Evolutionary conservation across 2,888 invertebrate genomes (phyloP), one percentile per base, ranked within the genome.

Genomic region (Polymixis lichenea): DNA sequence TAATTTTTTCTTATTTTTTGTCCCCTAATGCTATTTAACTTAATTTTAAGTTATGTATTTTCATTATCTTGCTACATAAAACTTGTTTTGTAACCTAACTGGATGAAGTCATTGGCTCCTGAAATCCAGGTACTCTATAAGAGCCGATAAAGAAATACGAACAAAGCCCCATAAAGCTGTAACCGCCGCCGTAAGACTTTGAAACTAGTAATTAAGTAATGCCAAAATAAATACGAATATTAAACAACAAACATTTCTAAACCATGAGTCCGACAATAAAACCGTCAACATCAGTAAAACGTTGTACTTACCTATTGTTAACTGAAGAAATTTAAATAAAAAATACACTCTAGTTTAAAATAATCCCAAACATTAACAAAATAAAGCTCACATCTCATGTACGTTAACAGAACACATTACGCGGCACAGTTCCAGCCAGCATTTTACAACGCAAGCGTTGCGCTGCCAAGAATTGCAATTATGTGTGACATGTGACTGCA

Each of bases 381-480:
- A 68, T 80, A 64, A 68, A 78, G n/a, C 2, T 60, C 22, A 38
- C 67, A 68, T 78, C 25, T 61, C 64, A 72, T 72, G 68, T 49
- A 73, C 73, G 64, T 49, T 17, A 72, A 84, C 80, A 67, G 62
- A 78, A 49, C 51, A 78, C 53, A 75, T 76, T 75, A 73, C n/a
- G 69, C 25, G 62, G 71, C 75, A 84, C 71, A 66, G 76, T 82
- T 60, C 72, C 60, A 65, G 64, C 68, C 75, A 75, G 73, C 78
- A 75, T 87, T 87, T 84, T 87, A 72, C 77, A 71, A 51, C 75
- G 78, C 77, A 22, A 77, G 75, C 75, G 69, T 61, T 8, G 56
- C 75, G 46, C 76, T 88, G 81, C 88, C 85, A 83, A 83, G 88
- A 78, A 87, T 85, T 80, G 83, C 88, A 88, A 86, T 86, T 88